These are phyloP conservation scores for Steromphala cineraria DNA, from an alignment of 2,888 invertebrate genomes.

Conservation along the genomic window DNA sequence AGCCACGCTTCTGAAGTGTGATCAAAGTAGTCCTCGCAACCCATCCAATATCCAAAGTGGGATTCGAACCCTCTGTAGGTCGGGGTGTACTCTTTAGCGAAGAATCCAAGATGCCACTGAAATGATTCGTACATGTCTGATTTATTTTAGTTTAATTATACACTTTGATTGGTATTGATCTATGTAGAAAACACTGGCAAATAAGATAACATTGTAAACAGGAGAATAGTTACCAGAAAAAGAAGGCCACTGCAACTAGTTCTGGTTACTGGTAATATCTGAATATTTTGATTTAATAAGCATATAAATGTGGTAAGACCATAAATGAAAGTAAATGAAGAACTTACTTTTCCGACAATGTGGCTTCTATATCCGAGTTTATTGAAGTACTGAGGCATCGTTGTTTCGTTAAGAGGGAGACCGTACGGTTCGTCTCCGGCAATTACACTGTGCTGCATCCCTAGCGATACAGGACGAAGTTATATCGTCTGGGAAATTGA, in stretches of 20 bases:
- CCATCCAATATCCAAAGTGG: constrained; percentile 91
- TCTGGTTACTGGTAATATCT: no score
- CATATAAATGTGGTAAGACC: no score
- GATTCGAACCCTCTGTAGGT: constrained; percentile 85
- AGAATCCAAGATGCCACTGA: constrained; percentile 87
- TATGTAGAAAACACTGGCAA: no score
- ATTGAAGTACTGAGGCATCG: constrained; percentile 88
- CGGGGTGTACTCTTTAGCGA: constrained; percentile 85
- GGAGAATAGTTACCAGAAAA: no score
- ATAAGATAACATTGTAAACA: no score
- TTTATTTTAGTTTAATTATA: no score
- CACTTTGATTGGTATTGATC: no score
- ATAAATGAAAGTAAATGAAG: no score
- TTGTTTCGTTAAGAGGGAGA: constrained; percentile 85
- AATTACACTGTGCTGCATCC: constrained; percentile 85
- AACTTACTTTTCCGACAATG: constrained; percentile 85
- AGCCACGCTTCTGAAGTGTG: constrained; percentile 79
- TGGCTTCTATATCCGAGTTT: constrained; percentile 88
- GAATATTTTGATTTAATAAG: no score
- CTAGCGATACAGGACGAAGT: constrained; percentile 72
- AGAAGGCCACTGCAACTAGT: no score
- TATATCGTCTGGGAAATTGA: no score
- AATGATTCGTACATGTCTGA: constrained; percentile 28
- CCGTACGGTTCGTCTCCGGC: constrained; percentile 88
- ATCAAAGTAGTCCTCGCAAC: constrained; percentile 92